phyloP scores from a whole-genome alignment of 2,888 invertebrate species.

The Zygaena filipendulae region DNA sequence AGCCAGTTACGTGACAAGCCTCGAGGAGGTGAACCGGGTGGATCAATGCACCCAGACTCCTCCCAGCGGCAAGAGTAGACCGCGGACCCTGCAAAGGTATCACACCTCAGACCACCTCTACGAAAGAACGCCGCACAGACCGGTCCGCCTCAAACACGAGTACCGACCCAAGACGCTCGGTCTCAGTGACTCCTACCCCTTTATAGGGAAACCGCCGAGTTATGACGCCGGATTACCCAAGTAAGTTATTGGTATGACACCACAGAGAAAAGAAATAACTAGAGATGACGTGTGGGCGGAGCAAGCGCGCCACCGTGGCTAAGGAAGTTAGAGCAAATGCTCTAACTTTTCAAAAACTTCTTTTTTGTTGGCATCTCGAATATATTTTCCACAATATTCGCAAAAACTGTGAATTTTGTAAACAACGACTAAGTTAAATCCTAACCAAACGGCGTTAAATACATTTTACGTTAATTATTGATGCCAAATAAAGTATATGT shows the following conservation, averaged over 20 bases:
- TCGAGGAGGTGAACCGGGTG: constrained; percentile 45
- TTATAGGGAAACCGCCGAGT: constrained; percentile 45
- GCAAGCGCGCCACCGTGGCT: too few relatives aligned
- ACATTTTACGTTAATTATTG: too few relatives aligned
- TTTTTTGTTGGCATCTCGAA: too few relatives aligned
- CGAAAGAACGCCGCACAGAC: constrained; percentile 33
- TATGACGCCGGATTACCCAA: constrained; percentile 44
- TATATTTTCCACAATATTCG: too few relatives aligned
- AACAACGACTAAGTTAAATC: too few relatives aligned
- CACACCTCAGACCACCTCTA: constrained; percentile 64
- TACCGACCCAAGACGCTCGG: constrained; percentile 43
- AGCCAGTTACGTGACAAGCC: constrained; percentile 58
- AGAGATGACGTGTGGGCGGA: too few relatives aligned
- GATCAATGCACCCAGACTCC: constrained; percentile 63
- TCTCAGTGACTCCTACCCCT: constrained; percentile 48
- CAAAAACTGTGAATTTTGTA: too few relatives aligned
- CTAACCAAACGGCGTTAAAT: too few relatives aligned
- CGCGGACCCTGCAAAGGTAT: constrained; percentile 63
- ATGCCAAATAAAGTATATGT: too few relatives aligned
- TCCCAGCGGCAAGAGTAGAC: constrained; percentile 49
- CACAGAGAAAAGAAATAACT: too few relatives aligned
- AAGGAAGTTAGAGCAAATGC: too few relatives aligned
- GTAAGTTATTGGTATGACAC: constrained; percentile 28
- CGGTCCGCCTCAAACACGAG: constrained; percentile 33
- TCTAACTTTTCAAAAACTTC: too few relatives aligned